phyloP scores from a whole-genome alignment of 2,113 vertebrate species.

The Carettochelys insculpta region DNA sequence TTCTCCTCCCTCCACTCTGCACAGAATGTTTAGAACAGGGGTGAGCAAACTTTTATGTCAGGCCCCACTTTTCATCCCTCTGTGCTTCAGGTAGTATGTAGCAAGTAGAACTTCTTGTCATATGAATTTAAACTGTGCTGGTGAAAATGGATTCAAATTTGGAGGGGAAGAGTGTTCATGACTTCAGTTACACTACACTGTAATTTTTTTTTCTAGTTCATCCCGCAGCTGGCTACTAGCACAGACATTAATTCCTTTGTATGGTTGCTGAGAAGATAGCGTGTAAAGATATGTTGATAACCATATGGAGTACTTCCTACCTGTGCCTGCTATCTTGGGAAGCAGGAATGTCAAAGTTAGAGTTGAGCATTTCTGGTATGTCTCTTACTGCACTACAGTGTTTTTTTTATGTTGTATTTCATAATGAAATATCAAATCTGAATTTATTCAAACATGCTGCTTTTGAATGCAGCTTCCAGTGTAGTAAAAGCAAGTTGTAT shows the following conservation, averaged over 20 bases:
- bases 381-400: background rate
- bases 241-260: background rate
- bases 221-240: background rate
- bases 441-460: background rate
- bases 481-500: conserved; percentile 2
- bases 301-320: background rate
- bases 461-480: conserved; percentile 33
- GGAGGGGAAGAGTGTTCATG: background rate
- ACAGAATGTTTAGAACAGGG: background rate
- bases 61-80: background rate
- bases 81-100: background rate
- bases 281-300: background rate
- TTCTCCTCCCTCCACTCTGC: background rate
- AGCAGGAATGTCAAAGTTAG: conserved; percentile 48
- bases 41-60: no score
- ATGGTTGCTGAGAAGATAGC: background rate
- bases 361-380: background rate
- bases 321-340: background rate
- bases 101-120: background rate
- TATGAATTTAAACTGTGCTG: background rate
- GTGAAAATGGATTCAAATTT: background rate
- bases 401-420: conserved; percentile 3
- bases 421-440: conserved; percentile 11
- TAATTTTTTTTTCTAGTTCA: background rate
- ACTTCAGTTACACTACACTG: background rate